Base-by-base conservation (phyloP, 2,888 invertebrate genomes). In the Cephus spinipes region DNA sequence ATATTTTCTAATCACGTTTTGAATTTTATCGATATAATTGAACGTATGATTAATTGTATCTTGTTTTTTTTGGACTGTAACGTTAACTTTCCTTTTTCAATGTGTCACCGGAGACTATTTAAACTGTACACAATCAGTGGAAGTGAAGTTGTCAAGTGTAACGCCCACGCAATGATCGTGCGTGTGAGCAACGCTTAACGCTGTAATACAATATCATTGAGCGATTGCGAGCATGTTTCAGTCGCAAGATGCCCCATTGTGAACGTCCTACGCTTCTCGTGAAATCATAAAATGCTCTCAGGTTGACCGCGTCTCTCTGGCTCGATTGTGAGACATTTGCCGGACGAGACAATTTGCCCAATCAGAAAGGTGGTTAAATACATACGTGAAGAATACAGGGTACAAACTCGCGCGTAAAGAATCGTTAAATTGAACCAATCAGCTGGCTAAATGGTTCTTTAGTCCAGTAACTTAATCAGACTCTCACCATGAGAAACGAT, bases 331-430 rank as follows among this genome's bases (percentile, higher is more conserved):
- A 32, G 55, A 77, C 81, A 69, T 80, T 85, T 87, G 85, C 89
- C 90, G 90, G 90, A 91, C 90, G 91, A 87, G 89, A 90, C 90
- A 91, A 91, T 91, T 91, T 91, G 89, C 83, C 87, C 91, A 91
- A 91, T 91, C 88, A 90, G 87, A 91, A 90, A 91, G 89, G 87
- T 90, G 90, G 83, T 80, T 83, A 84, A 88, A 88, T 87, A 86
- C 83, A 83, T 85, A 79, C 81, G 82, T 81, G 81, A 68, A 79
- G 82, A 80, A 79, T 82, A 82, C 80, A 82, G 80, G 76, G 78
- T 77, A 79, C 81, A 81, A 80, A 73, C 74, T 79, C 84, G 82
- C 77, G 78, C 81, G 81, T 83, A 83, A 85, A 86, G 83, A 85
- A 84, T 81, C 82, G 79, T 82, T 89, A 86, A 90, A 90, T 90